Evolutionary conservation across 2,113 vertebrate species (phyloP).

Genomic region (Macquaria ambigua): DNA sequence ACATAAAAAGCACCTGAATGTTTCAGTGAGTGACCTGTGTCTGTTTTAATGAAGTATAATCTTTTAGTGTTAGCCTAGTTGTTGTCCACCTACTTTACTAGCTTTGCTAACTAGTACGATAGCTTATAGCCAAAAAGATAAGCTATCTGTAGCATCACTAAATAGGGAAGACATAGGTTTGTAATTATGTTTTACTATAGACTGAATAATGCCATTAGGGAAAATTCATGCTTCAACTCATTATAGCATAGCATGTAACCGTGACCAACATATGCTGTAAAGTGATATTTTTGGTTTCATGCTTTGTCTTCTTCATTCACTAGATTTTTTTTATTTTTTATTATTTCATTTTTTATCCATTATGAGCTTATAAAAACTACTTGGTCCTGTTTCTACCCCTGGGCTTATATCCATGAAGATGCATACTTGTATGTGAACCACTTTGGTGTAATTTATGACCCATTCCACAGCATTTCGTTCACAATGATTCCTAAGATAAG

Average conservation of each 20-base stretch:
- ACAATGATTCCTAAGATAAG: slow-evolving; percentile 3
- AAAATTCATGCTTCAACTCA: slow-evolving; percentile 8
- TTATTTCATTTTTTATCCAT: not conserved
- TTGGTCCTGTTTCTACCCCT: not conserved
- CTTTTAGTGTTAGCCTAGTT: not conserved
- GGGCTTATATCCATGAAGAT: slow-evolving; percentile 1
- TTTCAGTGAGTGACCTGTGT: not conserved
- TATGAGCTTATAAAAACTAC: not conserved
- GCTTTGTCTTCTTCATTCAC: not conserved
- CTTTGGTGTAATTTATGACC: slow-evolving; percentile 22
- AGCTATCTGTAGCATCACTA: not conserved
- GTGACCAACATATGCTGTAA: slow-evolving; percentile 6
- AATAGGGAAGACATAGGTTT: not conserved
- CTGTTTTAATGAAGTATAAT: not conserved
- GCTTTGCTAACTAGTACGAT: not conserved
- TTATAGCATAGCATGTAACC: not conserved
- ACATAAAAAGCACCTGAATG: not conserved
- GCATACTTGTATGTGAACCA: slow-evolving; percentile 11
- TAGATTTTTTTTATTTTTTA: not conserved
- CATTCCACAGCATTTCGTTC: not conserved
- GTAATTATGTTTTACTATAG: slow-evolving; percentile 1
- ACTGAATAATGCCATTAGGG: slow-evolving; percentile 5
- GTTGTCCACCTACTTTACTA: not conserved
- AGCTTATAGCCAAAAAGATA: not conserved
- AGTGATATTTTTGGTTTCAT: not conserved